Percentiles rank a stretch among this genome's conserved stretches.
phyloP scores from a whole-genome alignment of 2,797 vertebrate genomes.

The Macropus fuliginosus region DNA sequence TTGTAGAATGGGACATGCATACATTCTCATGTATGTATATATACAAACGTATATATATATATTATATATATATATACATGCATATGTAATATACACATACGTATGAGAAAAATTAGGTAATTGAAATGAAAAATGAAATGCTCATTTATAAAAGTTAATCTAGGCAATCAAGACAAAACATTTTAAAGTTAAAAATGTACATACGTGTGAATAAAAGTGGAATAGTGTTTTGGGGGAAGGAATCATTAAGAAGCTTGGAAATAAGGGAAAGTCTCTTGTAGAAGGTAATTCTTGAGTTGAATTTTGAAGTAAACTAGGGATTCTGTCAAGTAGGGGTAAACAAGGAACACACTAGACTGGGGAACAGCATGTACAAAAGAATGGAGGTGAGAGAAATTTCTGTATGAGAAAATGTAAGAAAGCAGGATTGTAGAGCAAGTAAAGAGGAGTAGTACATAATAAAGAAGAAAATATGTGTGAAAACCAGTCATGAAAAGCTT shows the following conservation, averaged over 20 bases:
- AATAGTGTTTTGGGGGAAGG: too few species aligned
- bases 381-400: neutral
- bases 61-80: too few species aligned
- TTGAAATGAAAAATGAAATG: neutral
- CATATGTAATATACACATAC: neutral
- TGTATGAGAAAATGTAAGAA: neutral
- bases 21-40: too few species aligned
- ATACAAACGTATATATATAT: too few species aligned
- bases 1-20: neutral
- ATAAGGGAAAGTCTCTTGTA: neutral
- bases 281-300: neutral
- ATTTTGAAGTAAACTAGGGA: neutral
- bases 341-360: neutral
- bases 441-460: neutral
- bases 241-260: neutral
- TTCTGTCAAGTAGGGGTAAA: neutral
- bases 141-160: neutral
- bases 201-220: too few species aligned
- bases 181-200: neutral
- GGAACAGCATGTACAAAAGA: neutral
- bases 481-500: neutral
- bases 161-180: neutral
- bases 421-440: neutral
- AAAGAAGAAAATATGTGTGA: neutral
- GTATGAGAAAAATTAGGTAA: neutral